These are phyloP conservation scores for Exaiptasia diaphana DNA, from an alignment of 64 coral and sea anemone species.

Conservation along the genomic window DNA sequence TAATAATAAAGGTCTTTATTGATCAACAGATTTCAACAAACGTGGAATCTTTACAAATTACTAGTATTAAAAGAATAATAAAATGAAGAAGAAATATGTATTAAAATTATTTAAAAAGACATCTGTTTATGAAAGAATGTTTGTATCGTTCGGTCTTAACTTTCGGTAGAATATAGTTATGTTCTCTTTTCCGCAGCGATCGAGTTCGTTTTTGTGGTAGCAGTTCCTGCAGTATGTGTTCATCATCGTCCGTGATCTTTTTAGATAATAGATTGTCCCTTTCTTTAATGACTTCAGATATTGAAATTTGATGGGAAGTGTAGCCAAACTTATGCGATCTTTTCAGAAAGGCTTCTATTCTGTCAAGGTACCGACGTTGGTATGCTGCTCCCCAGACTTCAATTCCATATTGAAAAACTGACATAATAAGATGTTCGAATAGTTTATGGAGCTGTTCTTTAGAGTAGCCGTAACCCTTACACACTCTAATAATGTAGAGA, in stretches of 20 bases:
- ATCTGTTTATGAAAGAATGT: no score
- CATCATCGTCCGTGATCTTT: neutral
- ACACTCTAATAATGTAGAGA: constrained; percentile 10
- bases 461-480: neutral
- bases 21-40: no score
- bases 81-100: no score
- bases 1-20: no score
- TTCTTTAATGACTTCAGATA: no score
- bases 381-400: neutral
- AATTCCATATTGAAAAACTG: neutral
- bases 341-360: neutral
- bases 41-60: no score
- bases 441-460: neutral
- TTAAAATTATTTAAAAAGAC: no score
- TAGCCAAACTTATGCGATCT: neutral
- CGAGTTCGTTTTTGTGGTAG: neutral
- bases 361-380: neutral
- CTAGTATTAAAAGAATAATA: no score
- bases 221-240: neutral
- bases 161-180: neutral
- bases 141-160: no score
- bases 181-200: neutral
- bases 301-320: no score
- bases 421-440: constrained; percentile 45
- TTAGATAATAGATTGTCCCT: no score